Base-by-base conservation (phyloP, 2,113 vertebrate genomes). In the Silurus glanis region DNA sequence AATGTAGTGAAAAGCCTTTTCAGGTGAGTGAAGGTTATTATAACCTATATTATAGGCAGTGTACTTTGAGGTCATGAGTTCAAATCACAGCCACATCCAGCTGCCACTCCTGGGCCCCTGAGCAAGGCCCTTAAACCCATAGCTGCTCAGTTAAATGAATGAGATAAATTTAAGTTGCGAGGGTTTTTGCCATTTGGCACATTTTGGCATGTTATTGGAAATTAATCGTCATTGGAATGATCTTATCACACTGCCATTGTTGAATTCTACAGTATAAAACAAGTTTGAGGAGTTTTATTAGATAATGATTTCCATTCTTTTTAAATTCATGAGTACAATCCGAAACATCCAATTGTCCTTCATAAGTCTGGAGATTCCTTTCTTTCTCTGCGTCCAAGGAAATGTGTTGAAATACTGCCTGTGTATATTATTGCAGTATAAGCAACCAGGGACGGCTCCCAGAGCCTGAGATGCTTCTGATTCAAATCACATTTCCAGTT, bases 401-500 rank as follows among this genome's bases (percentile, higher is more conserved):
- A 71, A 9, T 9, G 23, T 10, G 6, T 19, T 47, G 47, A 51
- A 10, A 49, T 13, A 13, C 71, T 23, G 45, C 19, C 6, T 49
- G 71, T 51, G 19, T 51, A 51, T 74, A 74, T 51, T 74, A 74
- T 51, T 74, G 13, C n/a, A 56, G 16, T 19, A 80, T 80, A 58
- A 37, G 16, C 53, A 37, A 12, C 53, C 4, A 37, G 53, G 37
- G 76, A 59, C 5, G 67, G 64, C 16, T 69, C 58, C 25, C 45
- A n/a, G 13, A 14, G 58, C 78, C 45, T 45, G 64, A 62, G 6
- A 45, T 55, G 10, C 64, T 62, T 76, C 69, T 85, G 28, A 88
- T 69, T 85, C 61, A 71, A 69, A 78, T 88, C 80, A 67, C 59
- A 58, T 64, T 37, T 78, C 37, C 59, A 79, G n/a, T 78, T 85